Percentiles rank a stretch among this genome's conserved stretches.
Conservation (phyloP, 2,888 invertebrate species). For the Ferrisia virgata region DNA sequence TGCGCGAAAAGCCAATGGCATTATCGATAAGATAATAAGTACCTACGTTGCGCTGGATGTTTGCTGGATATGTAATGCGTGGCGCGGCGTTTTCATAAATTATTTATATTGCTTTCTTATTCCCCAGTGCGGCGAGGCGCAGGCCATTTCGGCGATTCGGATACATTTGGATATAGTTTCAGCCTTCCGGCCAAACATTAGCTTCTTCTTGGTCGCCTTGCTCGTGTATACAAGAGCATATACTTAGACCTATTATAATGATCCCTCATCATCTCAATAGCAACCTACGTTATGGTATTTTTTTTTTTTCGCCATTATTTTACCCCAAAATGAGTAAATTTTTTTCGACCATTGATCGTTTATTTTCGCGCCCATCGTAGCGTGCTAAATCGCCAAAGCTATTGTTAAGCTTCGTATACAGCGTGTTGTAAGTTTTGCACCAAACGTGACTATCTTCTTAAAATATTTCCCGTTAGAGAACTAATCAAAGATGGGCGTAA, state of each 20-base stretch:
- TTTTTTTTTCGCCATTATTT: background rate
- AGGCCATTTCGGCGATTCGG: no score
- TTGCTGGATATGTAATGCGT: no score
- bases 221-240: background rate
- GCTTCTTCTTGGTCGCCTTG: background rate
- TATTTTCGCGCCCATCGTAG: background rate
- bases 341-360: background rate
- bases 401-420: background rate
- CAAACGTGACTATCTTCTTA: slow-evolving; percentile 4
- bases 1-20: slow-evolving; percentile 12
- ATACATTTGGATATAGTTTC: background rate
- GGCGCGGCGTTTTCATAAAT: slow-evolving; percentile 24
- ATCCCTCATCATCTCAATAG: no score
- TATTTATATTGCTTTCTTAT: background rate
- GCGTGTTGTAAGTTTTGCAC: background rate
- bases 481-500: slow-evolving; percentile 26
- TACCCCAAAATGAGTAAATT: background rate
- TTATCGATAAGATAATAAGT: background rate
- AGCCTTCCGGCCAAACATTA: background rate
- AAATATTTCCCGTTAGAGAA: slow-evolving; percentile 18
- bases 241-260: background rate
- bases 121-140: background rate
- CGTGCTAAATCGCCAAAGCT: background rate
- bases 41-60: no score
- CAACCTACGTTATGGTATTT: background rate